Conservation (phyloP, 35 echinoderm and acorn worm genomes). For the Strongylocentrotus purpuratus region DNA sequence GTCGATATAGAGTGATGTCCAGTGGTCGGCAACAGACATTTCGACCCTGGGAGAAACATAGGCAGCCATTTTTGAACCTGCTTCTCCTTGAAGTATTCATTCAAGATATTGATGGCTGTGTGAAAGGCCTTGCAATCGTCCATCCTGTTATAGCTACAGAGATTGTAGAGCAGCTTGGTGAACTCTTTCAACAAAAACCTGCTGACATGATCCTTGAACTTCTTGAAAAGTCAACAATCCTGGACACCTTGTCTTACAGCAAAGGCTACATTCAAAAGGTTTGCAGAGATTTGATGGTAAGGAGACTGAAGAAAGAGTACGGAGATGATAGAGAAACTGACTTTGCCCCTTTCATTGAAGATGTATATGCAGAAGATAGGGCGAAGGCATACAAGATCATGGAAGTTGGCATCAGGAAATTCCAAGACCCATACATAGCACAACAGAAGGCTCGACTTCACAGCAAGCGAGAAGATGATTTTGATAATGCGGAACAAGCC, state of each 20-base stretch:
- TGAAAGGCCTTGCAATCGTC: conserved; percentile 61
- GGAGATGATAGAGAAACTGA: background rate
- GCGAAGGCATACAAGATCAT: conserved; percentile 55
- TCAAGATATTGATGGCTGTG: conserved; percentile 37
- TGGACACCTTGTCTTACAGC: conserved; percentile 57
- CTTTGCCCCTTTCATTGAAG: conserved; percentile 66
- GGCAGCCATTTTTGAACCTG: conserved; percentile 23
- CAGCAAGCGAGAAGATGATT: conserved; percentile 22
- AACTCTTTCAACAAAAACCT: conserved; percentile 27
- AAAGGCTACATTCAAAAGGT: conserved; percentile 39
- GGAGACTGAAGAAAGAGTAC: conserved; percentile 29
- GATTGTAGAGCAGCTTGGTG: conserved; percentile 42
- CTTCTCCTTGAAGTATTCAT: conserved; percentile 56
- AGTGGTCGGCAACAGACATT: background rate
- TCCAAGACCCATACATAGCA: conserved; percentile 56
- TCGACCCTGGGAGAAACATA: conserved; percentile 56
- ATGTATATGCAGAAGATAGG: background rate
- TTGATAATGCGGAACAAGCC: conserved; percentile 30
- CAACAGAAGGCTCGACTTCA: conserved; percentile 70
- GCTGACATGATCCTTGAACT: conserved; percentile 42
- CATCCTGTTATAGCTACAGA: conserved; percentile 59
- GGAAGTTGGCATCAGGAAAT: conserved; percentile 50
- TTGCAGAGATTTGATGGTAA: conserved; percentile 47
- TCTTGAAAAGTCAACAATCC: conserved; percentile 36
- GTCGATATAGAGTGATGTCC: background rate